Evolutionary conservation across 1,140 invertebrate species (phyloP), one percentile per base, ranked within the genome.

Genomic region (Eubasilissa regina): DNA sequence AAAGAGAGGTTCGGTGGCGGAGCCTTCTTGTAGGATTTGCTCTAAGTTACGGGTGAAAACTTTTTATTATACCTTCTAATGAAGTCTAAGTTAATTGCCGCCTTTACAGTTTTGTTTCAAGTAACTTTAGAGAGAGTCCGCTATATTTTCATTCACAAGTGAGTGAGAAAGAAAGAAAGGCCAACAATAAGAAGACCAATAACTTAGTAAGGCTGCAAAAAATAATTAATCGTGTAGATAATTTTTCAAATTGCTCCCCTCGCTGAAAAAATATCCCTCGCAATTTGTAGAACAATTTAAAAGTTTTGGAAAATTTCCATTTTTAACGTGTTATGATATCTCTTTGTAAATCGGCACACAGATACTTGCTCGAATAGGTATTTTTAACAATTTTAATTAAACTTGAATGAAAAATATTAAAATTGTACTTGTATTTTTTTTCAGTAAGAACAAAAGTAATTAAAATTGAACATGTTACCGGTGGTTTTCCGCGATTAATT

Each of bases 51-150:
- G 55, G 77, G 25, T 66, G 35, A 44, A 79, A 82, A 77, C 17
- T 82, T 82, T 82, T 82, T 80, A 82, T 82, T 80, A 78, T 82
- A 80, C 75, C 81, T 80, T 76, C 79, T 82, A 82, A 82, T 82
- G 79, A 82, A 80, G 81, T 78, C 79, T 78, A 75, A 82, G 78
- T 82, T 82, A 82, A 82, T 82, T 82, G 81, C 78, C 78, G 76
- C 72, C 78, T 80, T 80, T 78, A 78, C 81, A 80, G 75, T 82
- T 82, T 77, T 72, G 75, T 75, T 82, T 56, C 68, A 47, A 60
- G 74, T 79, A 44, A 77, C 74, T 80, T 76, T 66, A 45, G 66
- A 64, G 35, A 8, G 53, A 25, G 13, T 47, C 53, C 48, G 47
- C 17, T 64, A 11, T 75, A 68, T 17, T 48, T 70, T 74, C 35